A percentile compares a stretch with the other conserved stretches of the same genome.
These are phyloP conservation scores for Mesitornis unicolor DNA, from an alignment of 2,113 vertebrate genomes.

Conservation along the genomic window DNA sequence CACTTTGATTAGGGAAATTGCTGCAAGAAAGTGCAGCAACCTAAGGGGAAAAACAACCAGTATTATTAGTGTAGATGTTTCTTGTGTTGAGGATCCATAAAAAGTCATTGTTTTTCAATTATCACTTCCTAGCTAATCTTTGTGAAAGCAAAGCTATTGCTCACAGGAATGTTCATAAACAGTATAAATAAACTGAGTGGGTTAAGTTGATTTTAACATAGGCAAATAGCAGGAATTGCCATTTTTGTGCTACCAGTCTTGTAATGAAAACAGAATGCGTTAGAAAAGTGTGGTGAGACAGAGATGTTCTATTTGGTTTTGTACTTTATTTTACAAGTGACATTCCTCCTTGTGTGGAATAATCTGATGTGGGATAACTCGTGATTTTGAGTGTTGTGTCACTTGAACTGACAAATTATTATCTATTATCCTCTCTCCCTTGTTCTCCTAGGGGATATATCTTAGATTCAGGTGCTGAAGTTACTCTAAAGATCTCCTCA, in stretches of 20 bases:
- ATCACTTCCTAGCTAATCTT: not conserved
- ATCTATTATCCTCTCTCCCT: not conserved
- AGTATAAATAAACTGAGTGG: not conserved
- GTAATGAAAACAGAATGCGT: not conserved
- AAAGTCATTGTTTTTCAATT: constrained; percentile 16
- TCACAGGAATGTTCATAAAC: not conserved
- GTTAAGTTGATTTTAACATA: not conserved
- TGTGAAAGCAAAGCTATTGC: not conserved
- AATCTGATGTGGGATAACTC: not conserved
- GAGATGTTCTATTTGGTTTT: not conserved
- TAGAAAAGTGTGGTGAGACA: not conserved
- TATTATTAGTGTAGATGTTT: not conserved
- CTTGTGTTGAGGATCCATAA: not conserved
- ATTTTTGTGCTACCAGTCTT: not conserved
- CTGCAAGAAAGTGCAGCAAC: not conserved
- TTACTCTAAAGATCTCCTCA: not conserved
- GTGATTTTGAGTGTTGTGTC: not conserved
- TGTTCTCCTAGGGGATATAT: not conserved
- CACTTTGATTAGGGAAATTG: constrained; percentile 21
- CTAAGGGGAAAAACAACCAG: not conserved
- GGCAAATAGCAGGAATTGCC: not conserved
- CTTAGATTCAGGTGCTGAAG: not conserved
- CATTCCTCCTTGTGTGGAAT: not conserved
- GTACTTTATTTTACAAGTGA: not conserved
- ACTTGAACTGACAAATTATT: not conserved